phyloP scores from a whole-genome alignment of 2,797 vertebrate genomes.

The Brotula barbata region DNA sequence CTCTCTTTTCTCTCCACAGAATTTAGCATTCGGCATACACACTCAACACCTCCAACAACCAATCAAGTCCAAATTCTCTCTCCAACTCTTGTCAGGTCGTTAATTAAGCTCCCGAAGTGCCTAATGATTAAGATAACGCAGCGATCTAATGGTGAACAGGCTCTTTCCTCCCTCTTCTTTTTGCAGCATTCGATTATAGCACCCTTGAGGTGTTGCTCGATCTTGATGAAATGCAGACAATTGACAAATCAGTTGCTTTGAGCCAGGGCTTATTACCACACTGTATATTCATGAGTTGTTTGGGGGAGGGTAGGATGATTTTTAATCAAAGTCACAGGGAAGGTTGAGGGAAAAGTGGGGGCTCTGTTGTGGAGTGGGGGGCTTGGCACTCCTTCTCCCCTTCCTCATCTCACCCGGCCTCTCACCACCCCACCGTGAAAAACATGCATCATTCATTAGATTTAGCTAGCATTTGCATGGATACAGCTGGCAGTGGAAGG shows the following conservation, averaged over 20 bases:
- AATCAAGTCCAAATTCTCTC: slow-evolving; percentile 72
- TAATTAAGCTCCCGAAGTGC: slow-evolving; percentile 80
- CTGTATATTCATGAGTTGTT: slow-evolving; percentile 87
- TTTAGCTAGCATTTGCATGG: slow-evolving; percentile 70
- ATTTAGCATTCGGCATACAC: slow-evolving; percentile 74
- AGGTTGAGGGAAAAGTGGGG: slow-evolving; percentile 56
- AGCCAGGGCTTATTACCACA: slow-evolving; percentile 70
- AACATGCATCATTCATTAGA: slow-evolving; percentile 87
- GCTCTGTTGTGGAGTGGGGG: slow-evolving; percentile 42
- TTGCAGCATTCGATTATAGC: slow-evolving; percentile 77
- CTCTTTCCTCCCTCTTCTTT: slow-evolving; percentile 74
- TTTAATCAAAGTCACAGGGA: slow-evolving; percentile 88
- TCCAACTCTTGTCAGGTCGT: slow-evolving; percentile 73
- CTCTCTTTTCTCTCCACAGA: slow-evolving; percentile 65
- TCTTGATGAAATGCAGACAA: slow-evolving; percentile 85
- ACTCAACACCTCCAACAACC: slow-evolving; percentile 71
- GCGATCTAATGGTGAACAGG: slow-evolving; percentile 76
- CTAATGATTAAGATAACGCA: slow-evolving; percentile 81
- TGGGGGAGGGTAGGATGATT: slow-evolving; percentile 70
- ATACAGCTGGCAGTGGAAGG: slow-evolving; percentile 68
- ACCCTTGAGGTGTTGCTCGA: slow-evolving; percentile 83
- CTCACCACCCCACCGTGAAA: slow-evolving; percentile 44
- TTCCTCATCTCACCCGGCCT: slow-evolving; percentile 24
- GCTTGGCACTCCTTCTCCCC: slow-evolving; percentile 32
- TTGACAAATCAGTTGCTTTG: slow-evolving; percentile 86